Evolutionary conservation across 1,140 invertebrate genomes (phyloP).

Genomic region (Brachionus angularis): DNA sequence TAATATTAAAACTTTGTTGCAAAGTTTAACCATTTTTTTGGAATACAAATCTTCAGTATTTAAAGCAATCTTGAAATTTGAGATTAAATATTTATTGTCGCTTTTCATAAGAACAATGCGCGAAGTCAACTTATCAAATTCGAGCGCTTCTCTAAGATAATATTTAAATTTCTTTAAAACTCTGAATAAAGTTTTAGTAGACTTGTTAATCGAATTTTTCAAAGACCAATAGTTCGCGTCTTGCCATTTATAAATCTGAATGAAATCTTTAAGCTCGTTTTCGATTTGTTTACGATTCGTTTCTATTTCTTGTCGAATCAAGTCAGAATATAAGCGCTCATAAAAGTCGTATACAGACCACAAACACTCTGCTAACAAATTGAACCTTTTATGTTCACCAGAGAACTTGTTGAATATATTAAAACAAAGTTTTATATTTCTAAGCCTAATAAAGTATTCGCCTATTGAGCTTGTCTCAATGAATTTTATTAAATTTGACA

Average conservation of each 20-base stretch:
- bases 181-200: background rate
- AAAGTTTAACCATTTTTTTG: background rate
- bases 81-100: background rate
- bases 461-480: background rate
- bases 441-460: background rate
- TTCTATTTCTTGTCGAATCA: background rate
- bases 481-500: background rate
- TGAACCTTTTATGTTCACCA: constrained; percentile 1
- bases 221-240: constrained; percentile 39
- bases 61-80: background rate
- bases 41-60: background rate
- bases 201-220: constrained; percentile 21
- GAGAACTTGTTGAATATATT: background rate
- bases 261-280: constrained; percentile 20
- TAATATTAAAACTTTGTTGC: background rate
- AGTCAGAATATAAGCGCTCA: background rate
- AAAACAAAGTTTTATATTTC: background rate
- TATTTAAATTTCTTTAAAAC: constrained; percentile 5
- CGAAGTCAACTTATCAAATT: background rate
- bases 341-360: constrained; percentile 29
- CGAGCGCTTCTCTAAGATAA: background rate
- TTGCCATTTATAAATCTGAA: constrained; percentile 31
- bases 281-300: background rate
- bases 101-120: no score
- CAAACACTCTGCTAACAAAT: background rate